Conservation (phyloP, 2,888 invertebrate genomes). For the Drosophila fulvimacula region DNA sequence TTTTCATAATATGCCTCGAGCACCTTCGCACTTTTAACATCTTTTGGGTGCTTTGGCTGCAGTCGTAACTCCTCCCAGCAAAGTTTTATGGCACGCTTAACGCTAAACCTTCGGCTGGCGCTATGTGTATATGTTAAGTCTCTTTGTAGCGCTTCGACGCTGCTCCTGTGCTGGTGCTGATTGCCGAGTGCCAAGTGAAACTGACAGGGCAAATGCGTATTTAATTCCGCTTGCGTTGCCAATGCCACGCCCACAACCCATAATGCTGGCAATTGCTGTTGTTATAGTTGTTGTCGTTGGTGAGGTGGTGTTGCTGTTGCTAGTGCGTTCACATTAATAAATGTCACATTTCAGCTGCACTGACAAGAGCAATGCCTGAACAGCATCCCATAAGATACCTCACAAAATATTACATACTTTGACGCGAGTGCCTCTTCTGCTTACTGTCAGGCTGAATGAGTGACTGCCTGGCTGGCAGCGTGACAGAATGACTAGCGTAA, state of each 20-base stretch:
- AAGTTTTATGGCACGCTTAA: slow-evolving; percentile 67
- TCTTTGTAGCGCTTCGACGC: slow-evolving; percentile 36
- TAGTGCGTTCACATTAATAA: slow-evolving; percentile 75
- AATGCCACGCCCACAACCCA: slow-evolving; percentile 49
- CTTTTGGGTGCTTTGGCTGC: slow-evolving; percentile 29
- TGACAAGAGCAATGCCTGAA: slow-evolving; percentile 39
- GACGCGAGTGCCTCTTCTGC: slow-evolving; percentile 17
- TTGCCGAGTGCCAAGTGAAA: slow-evolving; percentile 44
- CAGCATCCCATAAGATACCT: slow-evolving; percentile 19
- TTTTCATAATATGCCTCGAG: slow-evolving; percentile 71
- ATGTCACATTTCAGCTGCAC: slow-evolving; percentile 66
- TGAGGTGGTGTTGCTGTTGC: slow-evolving; percentile 37
- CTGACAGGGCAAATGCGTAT: slow-evolving; percentile 74
- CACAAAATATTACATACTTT: slow-evolving; percentile 64
- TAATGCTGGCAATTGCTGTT: slow-evolving; percentile 16
- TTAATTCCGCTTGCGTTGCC: slow-evolving; percentile 66
- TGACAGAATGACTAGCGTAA: slow-evolving; percentile 38
- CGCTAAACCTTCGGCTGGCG: slow-evolving; percentile 23
- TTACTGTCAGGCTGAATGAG: slow-evolving; percentile 25
- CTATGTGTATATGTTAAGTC: slow-evolving; percentile 33
- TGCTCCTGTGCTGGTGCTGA: slow-evolving; percentile 18
- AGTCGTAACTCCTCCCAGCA: slow-evolving; percentile 27
- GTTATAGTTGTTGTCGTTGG: slow-evolving; percentile 11
- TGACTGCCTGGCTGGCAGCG: slow-evolving; percentile 21
- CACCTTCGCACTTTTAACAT: slow-evolving; percentile 74